phyloP scores from a whole-genome alignment of 2,113 vertebrate genomes.

The Brienomyrus brachyistius region DNA sequence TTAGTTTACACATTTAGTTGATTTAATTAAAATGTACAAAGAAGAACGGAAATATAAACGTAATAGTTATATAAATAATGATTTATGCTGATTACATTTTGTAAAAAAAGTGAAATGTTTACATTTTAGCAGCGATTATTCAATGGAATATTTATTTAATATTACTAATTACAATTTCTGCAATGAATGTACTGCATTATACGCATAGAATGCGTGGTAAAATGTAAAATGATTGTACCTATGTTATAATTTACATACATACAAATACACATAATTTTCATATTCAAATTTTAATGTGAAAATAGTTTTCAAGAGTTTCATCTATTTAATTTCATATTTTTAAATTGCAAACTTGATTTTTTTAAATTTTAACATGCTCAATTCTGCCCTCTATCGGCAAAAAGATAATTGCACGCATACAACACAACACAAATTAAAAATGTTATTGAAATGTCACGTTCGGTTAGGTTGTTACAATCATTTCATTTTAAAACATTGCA shows the following conservation, averaged over 20 bases:
- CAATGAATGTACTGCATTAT: not conserved
- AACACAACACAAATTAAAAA: not conserved
- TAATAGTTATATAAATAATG: not conserved
- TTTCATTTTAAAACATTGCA: not conserved
- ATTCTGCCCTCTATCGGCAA: not conserved
- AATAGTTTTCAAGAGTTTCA: not conserved
- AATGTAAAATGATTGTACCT: not conserved
- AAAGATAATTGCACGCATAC: not conserved
- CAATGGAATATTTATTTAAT: not conserved
- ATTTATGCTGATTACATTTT: not conserved
- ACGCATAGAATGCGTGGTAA: not conserved
- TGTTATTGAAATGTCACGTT: not conserved
- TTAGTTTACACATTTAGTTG: not conserved
- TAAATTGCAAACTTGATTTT: not conserved
- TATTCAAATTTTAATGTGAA: not conserved
- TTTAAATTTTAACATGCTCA: not conserved
- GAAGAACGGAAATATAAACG: not conserved
- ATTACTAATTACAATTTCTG: not conserved
- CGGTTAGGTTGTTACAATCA: not conserved
- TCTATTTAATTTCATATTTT: not conserved
- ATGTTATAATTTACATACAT: not conserved
- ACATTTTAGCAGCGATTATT: not conserved
- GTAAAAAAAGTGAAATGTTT: not conserved
- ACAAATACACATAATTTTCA: not conserved
- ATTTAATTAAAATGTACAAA: not conserved